phyloP scores from a whole-genome alignment of 2,797 vertebrate genomes.

The Nasua narica region DNA sequence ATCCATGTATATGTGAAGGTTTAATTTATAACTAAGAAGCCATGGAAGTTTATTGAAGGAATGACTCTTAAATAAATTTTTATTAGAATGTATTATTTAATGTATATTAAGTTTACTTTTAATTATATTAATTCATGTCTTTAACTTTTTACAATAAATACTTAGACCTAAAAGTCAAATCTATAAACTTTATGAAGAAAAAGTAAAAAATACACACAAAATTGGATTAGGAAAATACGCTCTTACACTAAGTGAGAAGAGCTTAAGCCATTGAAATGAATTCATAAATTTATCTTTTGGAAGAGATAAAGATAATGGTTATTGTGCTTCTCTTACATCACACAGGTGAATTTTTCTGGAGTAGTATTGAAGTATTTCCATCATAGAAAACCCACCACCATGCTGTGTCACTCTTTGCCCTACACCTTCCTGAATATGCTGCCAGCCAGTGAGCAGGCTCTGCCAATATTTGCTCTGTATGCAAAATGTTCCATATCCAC shows the following conservation, averaged over 20 bases:
- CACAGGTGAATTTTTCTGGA: neutral
- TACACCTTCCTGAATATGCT: neutral
- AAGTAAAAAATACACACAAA: neutral
- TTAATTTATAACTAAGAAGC: neutral
- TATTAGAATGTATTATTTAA: neutral
- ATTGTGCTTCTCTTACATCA: too few species aligned
- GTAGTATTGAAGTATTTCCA: neutral
- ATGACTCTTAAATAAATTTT: neutral
- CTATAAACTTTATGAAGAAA: neutral
- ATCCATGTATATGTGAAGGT: neutral
- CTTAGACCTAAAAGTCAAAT: neutral
- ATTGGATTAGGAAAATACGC: neutral
- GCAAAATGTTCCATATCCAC: neutral
- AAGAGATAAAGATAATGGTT: neutral
- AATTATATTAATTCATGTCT: neutral
- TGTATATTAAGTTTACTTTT: neutral
- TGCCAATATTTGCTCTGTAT: neutral
- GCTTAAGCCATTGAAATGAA: neutral
- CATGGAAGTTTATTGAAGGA: neutral
- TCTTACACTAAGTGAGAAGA: neutral
- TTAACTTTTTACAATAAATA: neutral
- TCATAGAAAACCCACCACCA: neutral
- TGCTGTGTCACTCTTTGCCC: neutral
- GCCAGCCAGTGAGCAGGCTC: neutral
- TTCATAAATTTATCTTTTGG: neutral